Conservation (phyloP, 2,797 vertebrate species). For the Mormyrus hasselquistii region DNA sequence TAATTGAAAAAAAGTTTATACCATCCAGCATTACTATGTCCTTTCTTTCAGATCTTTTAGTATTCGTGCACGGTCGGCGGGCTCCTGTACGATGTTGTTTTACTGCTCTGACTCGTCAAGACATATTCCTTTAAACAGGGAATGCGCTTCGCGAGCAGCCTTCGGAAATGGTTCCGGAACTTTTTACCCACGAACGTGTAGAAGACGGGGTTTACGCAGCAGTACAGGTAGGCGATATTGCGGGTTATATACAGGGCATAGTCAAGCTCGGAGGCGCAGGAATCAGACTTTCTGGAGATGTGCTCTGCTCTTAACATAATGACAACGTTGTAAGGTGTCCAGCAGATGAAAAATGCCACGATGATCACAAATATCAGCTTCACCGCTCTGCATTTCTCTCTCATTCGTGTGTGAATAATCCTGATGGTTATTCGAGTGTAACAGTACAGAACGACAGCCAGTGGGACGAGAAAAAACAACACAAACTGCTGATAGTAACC, state of each 20-base stretch:
- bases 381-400: constrained; percentile 60
- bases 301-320: constrained; percentile 51
- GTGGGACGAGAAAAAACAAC: constrained; percentile 63
- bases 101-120: constrained; percentile 49
- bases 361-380: constrained; percentile 69
- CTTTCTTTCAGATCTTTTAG: constrained; percentile 9
- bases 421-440: constrained; percentile 61
- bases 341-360: constrained; percentile 64
- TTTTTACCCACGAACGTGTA: constrained; percentile 72
- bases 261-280: constrained; percentile 34
- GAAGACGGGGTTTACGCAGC: constrained; percentile 68
- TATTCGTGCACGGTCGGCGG: constrained; percentile 49
- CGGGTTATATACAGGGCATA: constrained; percentile 56
- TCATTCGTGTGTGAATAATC: constrained; percentile 58
- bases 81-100: constrained; percentile 51
- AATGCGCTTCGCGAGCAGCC: constrained; percentile 46
- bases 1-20: background rate
- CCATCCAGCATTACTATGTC: background rate
- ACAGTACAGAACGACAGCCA: constrained; percentile 61
- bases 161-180: constrained; percentile 63
- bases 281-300: background rate
- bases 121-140: constrained; percentile 53
- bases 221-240: constrained; percentile 67
- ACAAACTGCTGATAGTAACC: constrained; percentile 64
- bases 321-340: constrained; percentile 68